A percentile compares a stretch with the other conserved stretches of the same genome.
Conservation (phyloP, 2,113 vertebrate species). For the Tympanuchus pallidicinctus region DNA sequence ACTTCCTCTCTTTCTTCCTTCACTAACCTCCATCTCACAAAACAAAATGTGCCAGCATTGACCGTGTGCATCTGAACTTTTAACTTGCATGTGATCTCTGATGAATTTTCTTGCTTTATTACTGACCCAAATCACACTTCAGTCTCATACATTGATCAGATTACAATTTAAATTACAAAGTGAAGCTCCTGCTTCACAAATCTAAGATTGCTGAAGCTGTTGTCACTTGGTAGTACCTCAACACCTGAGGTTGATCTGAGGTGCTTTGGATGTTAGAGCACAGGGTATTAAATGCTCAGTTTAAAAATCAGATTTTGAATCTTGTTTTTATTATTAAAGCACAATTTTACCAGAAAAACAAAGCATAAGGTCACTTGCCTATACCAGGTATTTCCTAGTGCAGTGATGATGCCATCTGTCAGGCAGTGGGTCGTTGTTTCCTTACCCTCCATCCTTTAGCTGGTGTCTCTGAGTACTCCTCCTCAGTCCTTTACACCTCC, state of each 20-base stretch:
- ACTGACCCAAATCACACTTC: neutral
- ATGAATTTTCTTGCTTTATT: neutral
- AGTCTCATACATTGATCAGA: neutral
- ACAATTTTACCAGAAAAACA: neutral
- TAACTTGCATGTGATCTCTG: slow-evolving; percentile 34
- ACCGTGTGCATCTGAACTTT: neutral
- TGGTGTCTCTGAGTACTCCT: neutral
- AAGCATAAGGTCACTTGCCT: neutral
- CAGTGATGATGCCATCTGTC: neutral
- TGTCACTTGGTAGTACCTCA: neutral
- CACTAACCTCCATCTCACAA: neutral
- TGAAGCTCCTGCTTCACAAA: neutral
- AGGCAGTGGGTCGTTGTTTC: neutral
- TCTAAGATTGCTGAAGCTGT: neutral
- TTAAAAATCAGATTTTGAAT: neutral
- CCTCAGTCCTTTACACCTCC: neutral
- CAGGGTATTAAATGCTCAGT: neutral
- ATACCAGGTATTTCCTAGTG: neutral
- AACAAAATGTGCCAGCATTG: neutral
- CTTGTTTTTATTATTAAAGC: neutral
- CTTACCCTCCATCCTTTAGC: neutral
- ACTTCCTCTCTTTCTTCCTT: neutral
- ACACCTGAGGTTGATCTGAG: neutral
- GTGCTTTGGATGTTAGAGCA: neutral
- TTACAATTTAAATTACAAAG: neutral